Evolutionary conservation across 2,888 invertebrate genomes (phyloP), one percentile per base, ranked within the genome.

Genomic region (Tethea ocularis): DNA sequence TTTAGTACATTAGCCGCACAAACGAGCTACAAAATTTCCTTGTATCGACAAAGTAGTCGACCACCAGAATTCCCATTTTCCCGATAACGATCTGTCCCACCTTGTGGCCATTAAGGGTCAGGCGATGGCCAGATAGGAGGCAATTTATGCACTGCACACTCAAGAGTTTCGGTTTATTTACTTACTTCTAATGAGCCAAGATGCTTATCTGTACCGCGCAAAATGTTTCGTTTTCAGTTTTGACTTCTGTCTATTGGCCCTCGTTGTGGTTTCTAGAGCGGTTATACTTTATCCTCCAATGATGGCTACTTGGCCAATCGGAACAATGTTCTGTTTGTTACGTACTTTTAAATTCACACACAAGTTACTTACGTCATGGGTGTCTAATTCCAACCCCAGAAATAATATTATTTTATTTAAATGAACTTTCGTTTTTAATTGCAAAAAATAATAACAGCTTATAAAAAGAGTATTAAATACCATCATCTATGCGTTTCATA

Each of bases 111-210:
- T 90, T 91, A 91, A 74, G 83, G 89, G 91, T 87, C 91, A 89
- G 83, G 83, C 88, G 89, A 90, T 89, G 86, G 86, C 70, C 84
- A 86, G 89, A 91, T 91, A 89, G 79, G 78, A 78, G 79, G 77
- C 88, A 88, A 91, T 89, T 91, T 89, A 89, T 90, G 86, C 88
- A 89, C 84, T 87, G 86, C 85, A 88, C 83, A 88, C 86, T 88
- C 84, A 83, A 87, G 83, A 78, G 74, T 69, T 81, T 73, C 77
- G 75, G 75, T 80, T 80, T 88, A 84, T 87, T 88, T 86, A 88
- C 83, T 84, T 85, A 81, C 78, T 84, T 86, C 83, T 86, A 87
- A 85, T 80, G 83, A 82, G 75, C 68, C 64, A 54, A 81, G 86
- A 87, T 88, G 69, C 70, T 84, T 88, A 88, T 88, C 87, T 74